These are phyloP conservation scores for Microcebus murinus DNA, from an alignment of 2,113 vertebrate genomes.

Conservation along the genomic window DNA sequence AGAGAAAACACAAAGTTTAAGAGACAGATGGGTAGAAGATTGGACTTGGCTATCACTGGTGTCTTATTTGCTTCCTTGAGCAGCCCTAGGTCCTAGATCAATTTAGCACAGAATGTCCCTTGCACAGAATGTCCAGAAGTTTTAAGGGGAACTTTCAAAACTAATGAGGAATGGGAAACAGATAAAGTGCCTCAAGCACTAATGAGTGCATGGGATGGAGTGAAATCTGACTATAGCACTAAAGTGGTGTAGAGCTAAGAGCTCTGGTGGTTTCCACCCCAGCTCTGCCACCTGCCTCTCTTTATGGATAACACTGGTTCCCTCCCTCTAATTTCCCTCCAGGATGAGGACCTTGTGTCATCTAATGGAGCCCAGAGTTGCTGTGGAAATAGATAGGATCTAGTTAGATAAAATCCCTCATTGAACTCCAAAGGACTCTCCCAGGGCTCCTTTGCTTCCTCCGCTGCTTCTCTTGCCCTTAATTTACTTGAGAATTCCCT, in stretches of 20 bases:
- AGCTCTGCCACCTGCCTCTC: not conserved
- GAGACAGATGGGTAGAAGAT: not conserved
- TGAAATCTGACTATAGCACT: not conserved
- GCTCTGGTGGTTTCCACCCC: not conserved
- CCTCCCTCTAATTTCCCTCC: not conserved
- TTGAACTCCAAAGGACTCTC: not conserved
- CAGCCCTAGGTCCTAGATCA: not conserved
- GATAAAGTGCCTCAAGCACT: not conserved
- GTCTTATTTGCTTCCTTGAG: not conserved
- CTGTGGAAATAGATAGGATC: not conserved
- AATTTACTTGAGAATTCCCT: not conserved
- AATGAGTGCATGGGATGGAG: not conserved
- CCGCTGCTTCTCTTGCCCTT: not conserved
- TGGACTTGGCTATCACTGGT: not conserved
- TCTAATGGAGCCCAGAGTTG: not conserved
- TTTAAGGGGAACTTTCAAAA: constrained; percentile 17
- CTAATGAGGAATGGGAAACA: not conserved
- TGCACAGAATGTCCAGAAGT: constrained; percentile 22
- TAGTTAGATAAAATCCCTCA: not conserved
- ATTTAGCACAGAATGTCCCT: not conserved
- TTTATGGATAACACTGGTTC: not conserved
- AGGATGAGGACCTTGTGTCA: not conserved
- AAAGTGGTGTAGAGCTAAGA: not conserved
- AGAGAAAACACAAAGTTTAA: not conserved
- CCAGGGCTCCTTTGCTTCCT: not conserved